Conservation (phyloP, 2,797 vertebrate species). For the Loris lydekkerianus region DNA sequence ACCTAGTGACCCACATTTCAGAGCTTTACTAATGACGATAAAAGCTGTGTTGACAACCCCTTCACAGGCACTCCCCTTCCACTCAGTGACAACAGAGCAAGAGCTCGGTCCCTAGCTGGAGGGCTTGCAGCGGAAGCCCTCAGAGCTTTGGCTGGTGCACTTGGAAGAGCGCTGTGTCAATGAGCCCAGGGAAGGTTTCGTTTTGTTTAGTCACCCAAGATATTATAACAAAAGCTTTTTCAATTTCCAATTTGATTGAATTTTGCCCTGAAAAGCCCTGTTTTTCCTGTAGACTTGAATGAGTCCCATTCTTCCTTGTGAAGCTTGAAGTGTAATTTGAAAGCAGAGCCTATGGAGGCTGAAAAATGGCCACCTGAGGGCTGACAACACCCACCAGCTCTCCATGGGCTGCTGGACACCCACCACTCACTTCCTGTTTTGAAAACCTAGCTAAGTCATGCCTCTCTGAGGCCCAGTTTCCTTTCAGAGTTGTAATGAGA, state of each 20-base stretch:
- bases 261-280: neutral
- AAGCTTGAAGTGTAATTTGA: neutral
- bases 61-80: neutral
- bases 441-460: neutral
- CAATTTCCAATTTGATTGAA: slow-evolving; percentile 3
- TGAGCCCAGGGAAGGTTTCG: neutral
- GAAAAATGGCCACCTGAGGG: neutral
- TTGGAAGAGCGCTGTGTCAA: neutral
- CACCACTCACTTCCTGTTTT: neutral
- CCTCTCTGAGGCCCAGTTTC: too few species aligned
- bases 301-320: neutral
- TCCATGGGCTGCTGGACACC: too few species aligned
- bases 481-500: neutral
- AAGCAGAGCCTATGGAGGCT: neutral
- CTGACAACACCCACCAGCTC: rapidly evolving
- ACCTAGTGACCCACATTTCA: neutral
- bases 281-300: neutral
- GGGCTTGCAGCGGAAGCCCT: neutral
- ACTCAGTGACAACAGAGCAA: too few species aligned
- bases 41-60: neutral
- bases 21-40: neutral
- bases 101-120: neutral
- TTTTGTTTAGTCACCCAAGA: neutral
- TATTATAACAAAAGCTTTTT: neutral
- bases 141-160: rapidly evolving